phyloP scores from a whole-genome alignment of 2,113 vertebrate genomes.

The Rhinolophus sinicus region DNA sequence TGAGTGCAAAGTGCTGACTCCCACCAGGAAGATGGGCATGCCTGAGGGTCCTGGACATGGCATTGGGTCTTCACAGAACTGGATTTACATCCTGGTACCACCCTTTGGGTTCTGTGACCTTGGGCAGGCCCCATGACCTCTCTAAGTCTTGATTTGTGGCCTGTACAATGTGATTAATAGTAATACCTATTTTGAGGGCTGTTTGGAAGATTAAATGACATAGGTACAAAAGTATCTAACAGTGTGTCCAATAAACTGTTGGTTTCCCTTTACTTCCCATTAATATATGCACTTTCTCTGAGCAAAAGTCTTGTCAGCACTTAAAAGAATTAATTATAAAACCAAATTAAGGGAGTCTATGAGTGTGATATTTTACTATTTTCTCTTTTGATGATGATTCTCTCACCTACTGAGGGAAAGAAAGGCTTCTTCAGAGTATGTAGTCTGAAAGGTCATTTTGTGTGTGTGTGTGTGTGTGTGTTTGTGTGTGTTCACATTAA shows the following conservation, averaged over 20 bases:
- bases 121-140: background rate
- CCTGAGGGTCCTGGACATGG: background rate
- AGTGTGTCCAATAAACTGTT: background rate
- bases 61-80: background rate
- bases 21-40: background rate
- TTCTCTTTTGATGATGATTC: conserved; percentile 43
- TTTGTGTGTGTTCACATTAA: background rate
- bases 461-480: background rate
- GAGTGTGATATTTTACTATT: conserved; percentile 31
- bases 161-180: background rate
- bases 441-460: background rate
- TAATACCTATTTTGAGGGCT: background rate
- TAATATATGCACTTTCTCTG: conserved; percentile 21
- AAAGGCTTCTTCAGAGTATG: background rate
- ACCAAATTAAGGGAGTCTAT: conserved; percentile 10
- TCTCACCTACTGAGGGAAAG: background rate
- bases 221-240: background rate
- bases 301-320: conserved; percentile 26
- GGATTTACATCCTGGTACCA: background rate
- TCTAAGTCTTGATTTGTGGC: background rate
- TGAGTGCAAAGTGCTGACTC: background rate
- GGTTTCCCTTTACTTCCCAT: conserved; percentile 4
- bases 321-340: conserved; percentile 49
- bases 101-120: background rate
- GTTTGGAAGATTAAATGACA: conserved; percentile 15